phyloP scores from a whole-genome alignment of 2,888 invertebrate species.

The Agapostemon virescens region DNA sequence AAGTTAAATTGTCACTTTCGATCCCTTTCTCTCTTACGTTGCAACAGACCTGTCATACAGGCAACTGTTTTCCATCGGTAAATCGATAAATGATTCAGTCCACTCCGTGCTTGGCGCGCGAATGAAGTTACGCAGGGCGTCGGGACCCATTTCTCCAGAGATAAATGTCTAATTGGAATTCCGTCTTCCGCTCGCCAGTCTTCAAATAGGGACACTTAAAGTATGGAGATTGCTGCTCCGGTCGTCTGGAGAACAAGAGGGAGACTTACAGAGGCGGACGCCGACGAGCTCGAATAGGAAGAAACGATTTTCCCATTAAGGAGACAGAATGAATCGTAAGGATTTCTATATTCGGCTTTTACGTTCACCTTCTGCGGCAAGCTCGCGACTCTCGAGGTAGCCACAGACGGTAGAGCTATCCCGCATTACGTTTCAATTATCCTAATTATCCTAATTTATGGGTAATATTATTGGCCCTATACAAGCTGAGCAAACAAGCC shows the following conservation, averaged over 20 bases:
- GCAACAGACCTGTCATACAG: not conserved
- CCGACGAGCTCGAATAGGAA: not conserved
- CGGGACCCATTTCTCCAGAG: constrained; percentile 36
- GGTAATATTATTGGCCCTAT: not conserved
- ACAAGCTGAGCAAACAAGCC: not conserved
- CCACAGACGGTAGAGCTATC: not conserved
- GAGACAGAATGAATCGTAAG: constrained; percentile 47
- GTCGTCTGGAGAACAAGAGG: constrained; percentile 4
- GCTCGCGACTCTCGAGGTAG: not conserved
- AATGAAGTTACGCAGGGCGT: constrained; percentile 52
- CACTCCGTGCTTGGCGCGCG: constrained; percentile 17
- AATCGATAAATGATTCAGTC: constrained; percentile 65
- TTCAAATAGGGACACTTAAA: constrained; percentile 50
- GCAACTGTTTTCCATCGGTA: constrained; percentile 52
- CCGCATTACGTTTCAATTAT: constrained; percentile 22
- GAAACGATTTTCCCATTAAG: constrained; percentile 33
- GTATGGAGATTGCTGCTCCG: constrained; percentile 42
- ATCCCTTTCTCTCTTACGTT: too few species aligned
- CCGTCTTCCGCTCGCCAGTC: constrained; percentile 42
- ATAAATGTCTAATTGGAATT: constrained; percentile 66
- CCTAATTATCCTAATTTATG: constrained; percentile 4
- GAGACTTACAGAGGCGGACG: not conserved
- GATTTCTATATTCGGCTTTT: constrained; percentile 47
- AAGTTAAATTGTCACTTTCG: too few species aligned
- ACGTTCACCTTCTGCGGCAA: constrained; percentile 10